These are phyloP conservation scores for Lordiphosa fenestrarum DNA, from an alignment of 2,888 invertebrate genomes.

Conservation along the genomic window DNA sequence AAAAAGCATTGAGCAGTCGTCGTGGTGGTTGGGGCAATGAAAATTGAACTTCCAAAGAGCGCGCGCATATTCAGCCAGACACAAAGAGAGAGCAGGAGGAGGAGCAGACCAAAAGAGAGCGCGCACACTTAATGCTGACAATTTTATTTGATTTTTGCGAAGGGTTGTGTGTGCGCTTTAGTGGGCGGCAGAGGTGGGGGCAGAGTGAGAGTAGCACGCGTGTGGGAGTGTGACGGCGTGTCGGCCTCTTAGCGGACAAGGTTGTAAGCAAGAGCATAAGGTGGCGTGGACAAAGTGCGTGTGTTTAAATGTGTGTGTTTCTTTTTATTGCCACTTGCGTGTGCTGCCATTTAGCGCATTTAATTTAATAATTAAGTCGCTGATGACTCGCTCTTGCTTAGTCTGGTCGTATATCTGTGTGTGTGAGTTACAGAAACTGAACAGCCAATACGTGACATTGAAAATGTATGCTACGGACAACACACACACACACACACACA, in stretches of 20 bases:
- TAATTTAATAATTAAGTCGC: constrained; percentile 73
- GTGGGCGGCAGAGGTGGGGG: constrained; percentile 9
- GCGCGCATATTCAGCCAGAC: constrained; percentile 11
- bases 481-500: constrained; percentile 19
- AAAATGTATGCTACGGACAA: constrained; percentile 36
- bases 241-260: constrained; percentile 59
- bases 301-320: constrained; percentile 9
- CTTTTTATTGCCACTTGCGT: constrained; percentile 63
- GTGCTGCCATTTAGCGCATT: constrained; percentile 72
- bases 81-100: constrained; percentile 18
- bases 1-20: constrained; percentile 60
- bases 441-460: constrained; percentile 39
- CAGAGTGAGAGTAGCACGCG: constrained; percentile 2
- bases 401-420: neutral
- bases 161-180: constrained; percentile 24
- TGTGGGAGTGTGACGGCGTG: constrained; percentile 42
- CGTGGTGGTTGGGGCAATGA: constrained; percentile 29
- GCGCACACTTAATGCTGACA: constrained; percentile 29
- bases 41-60: constrained; percentile 35
- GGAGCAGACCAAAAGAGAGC: constrained; percentile 21
- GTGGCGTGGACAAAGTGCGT: constrained; percentile 11
- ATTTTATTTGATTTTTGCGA: constrained; percentile 54
- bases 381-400: constrained; percentile 44
- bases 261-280: constrained; percentile 55
- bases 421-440: constrained; percentile 18